These are phyloP conservation scores for Aramus guarauna DNA, from an alignment of 2,113 vertebrate species.

Conservation along the genomic window DNA sequence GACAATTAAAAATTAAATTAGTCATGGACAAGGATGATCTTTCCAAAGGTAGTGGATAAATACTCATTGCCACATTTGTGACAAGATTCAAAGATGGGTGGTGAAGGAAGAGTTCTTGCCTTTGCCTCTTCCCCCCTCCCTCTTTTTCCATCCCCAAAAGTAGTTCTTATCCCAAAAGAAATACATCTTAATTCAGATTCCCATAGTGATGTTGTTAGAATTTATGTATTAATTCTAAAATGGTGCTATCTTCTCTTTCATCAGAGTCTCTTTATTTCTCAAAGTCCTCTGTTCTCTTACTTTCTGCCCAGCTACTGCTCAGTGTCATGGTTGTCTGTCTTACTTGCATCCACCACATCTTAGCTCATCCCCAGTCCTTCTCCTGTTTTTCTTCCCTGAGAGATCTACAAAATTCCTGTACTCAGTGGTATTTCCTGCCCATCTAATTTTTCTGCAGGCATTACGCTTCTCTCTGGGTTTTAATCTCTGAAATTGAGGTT, in stretches of 20 bases:
- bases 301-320: background rate
- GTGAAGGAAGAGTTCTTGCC: background rate
- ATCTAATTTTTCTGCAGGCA: accelerated
- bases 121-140: background rate
- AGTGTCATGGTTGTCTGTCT: background rate
- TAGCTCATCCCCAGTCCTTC: background rate
- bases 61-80: background rate
- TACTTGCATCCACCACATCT: background rate
- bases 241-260: background rate
- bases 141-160: too few relatives aligned
- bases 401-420: background rate
- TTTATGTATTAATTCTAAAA: background rate
- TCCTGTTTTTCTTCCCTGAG: background rate
- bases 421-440: background rate
- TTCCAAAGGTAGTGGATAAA: background rate
- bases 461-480: background rate
- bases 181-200: background rate
- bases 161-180: background rate
- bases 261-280: background rate
- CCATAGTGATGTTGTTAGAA: background rate
- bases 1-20: background rate
- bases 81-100: background rate
- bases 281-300: background rate
- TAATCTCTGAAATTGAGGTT: background rate
- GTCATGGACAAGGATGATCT: background rate